Evolutionary conservation across 2,888 invertebrate genomes (phyloP).

Genomic region (Trypoxylon attenuatum): DNA sequence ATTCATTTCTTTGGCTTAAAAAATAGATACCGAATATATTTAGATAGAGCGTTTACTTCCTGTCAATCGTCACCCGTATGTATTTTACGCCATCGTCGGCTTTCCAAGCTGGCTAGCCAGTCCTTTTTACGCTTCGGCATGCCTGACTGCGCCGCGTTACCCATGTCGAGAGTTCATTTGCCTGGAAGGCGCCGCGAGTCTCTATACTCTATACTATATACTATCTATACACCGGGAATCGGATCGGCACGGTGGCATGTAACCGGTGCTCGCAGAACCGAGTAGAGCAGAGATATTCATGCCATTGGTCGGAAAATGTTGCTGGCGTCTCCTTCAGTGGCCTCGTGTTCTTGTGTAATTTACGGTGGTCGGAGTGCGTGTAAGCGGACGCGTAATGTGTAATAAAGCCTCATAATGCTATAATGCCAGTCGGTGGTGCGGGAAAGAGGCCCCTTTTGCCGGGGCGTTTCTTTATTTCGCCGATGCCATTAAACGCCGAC

Average conservation of each 20-base stretch:
- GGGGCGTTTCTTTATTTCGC: constrained; percentile 50
- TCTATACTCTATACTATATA: no score
- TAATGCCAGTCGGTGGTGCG: constrained; percentile 35
- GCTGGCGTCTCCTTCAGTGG: constrained; percentile 19
- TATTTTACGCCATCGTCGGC: no score
- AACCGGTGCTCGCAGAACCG: constrained; percentile 11
- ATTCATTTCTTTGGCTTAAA: no score
- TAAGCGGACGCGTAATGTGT: constrained; percentile 48
- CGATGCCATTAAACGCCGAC: constrained; percentile 41
- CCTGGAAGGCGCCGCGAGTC: no score
- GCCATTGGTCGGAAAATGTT: constrained; percentile 1
- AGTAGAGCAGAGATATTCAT: neutral
- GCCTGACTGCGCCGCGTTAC: no score
- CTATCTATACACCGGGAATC: no score
- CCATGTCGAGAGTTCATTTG: no score
- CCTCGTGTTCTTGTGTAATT: constrained; percentile 38
- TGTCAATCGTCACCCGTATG: neutral
- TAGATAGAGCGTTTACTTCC: no score
- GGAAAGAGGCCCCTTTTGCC: constrained; percentile 37
- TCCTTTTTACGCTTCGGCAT: no score
- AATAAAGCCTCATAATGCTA: constrained; percentile 48
- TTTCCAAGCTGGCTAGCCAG: neutral
- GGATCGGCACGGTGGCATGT: neutral
- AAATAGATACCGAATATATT: no score
- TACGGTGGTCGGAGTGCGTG: constrained; percentile 23